Base-by-base conservation (phyloP, 2,888 invertebrate genomes). In the Muschampia plurimacula region DNA sequence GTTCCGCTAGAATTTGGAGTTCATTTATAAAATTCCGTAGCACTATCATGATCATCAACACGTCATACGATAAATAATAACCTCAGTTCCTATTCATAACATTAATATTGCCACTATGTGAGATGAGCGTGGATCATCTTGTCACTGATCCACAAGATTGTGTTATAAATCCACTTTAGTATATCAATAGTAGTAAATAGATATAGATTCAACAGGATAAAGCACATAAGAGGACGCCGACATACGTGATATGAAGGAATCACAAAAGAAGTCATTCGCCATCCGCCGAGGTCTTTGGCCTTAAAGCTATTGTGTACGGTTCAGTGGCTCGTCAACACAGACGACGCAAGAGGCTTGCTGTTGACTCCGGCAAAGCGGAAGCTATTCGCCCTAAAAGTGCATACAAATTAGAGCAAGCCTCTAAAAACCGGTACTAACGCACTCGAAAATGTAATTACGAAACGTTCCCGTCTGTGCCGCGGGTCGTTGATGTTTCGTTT, bases 201-300 rank as follows among this genome's bases (percentile, higher is more conserved):
- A 55, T 22, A 57, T 10, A 57, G 4, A 28, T 28, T 28, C 12
- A 12, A 10, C 22, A 55, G 22, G 28, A 57, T 28, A 57, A 28
- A 57, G 12, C 28, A 12, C 57, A 28, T 28, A 57, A 57, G 28
- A 57, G 28, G 28, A 28, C 55, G 28, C 28, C 10, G 22, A 22
- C 57, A 12, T 22, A 57, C 22, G 12, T 22, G 57, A 57, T 12
- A 57, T 57, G 28, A 28, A 28, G 28, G 12, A 12, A 57, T 57
- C 57, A 57, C 57, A 57, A 57, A 55, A 57, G 57, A 28, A 57
- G 57, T 57, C 28, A 57, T 12, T 28, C 52, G 28, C 57, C 57
- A 57, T 57, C 57, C 22, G 57, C 57, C 57, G 64, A 36, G 70
- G 70, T 70, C 64, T 70, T 22, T 70, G 46, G 59, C 70, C 70